Evolutionary conservation across 37 sponge, comb jelly and placozoan species (phyloP).

Genomic region (Ianthella basta): DNA sequence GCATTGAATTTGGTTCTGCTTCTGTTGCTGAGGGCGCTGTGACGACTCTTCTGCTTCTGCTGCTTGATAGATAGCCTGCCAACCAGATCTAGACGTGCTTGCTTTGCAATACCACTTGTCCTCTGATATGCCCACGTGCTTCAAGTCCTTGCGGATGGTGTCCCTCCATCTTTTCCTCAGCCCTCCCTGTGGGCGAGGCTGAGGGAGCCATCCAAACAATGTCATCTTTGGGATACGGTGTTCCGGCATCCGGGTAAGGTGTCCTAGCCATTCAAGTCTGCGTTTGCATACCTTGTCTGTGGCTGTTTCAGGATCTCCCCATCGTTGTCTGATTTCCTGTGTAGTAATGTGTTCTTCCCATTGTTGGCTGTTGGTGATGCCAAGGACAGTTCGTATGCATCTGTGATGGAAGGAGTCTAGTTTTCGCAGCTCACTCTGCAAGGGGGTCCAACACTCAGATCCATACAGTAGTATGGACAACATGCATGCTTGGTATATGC

Average conservation of each 20-base stretch:
- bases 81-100: slow-evolving; percentile 9
- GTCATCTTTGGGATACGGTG: slow-evolving; percentile 31
- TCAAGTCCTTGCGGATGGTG: neutral
- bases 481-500: neutral
- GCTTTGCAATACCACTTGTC: slow-evolving; percentile 19
- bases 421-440: neutral
- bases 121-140: neutral
- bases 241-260: slow-evolving; percentile 26
- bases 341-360: slow-evolving; percentile 36
- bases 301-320: slow-evolving; percentile 36
- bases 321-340: slow-evolving; percentile 31
- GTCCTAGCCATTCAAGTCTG: slow-evolving; percentile 35
- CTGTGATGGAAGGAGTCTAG: slow-evolving; percentile 51
- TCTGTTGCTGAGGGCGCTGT: neutral
- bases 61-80: neutral
- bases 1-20: too few species aligned
- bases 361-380: slow-evolving; percentile 34
- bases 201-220: neutral
- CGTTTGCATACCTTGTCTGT: neutral
- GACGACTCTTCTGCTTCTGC: neutral
- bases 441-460: slow-evolving; percentile 6
- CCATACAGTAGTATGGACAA: slow-evolving; percentile 10
- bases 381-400: slow-evolving; percentile 40
- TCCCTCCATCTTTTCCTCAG: slow-evolving; percentile 34
- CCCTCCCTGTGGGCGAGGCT: slow-evolving; percentile 4